These are phyloP conservation scores for Sphaerodactylus townsendi DNA, from an alignment of 2,113 vertebrate genomes.

Conservation along the genomic window DNA sequence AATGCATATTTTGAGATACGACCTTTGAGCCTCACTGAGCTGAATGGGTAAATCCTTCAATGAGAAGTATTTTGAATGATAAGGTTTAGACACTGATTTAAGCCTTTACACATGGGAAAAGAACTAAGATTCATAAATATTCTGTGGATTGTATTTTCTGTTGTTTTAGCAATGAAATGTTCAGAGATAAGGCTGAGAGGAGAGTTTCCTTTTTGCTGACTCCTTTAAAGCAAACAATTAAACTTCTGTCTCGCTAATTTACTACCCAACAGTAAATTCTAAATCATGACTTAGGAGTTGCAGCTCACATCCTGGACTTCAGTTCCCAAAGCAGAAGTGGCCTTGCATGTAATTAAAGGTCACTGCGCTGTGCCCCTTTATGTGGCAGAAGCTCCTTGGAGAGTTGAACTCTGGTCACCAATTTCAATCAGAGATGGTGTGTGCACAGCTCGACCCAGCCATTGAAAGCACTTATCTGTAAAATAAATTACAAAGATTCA, in stretches of 20 bases:
- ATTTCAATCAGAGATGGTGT: constrained; percentile 5
- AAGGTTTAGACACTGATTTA: not conserved
- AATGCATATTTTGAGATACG: constrained; percentile 11
- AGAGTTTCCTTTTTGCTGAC: constrained; percentile 23
- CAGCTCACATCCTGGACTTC: constrained; percentile 11
- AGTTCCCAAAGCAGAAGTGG: constrained; percentile 45
- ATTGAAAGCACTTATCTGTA: constrained; percentile 42
- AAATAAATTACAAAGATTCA: constrained; percentile 38
- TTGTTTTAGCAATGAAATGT: constrained; percentile 8
- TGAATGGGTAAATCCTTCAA: constrained; percentile 23
- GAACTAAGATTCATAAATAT: not conserved
- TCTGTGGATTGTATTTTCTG: not conserved
- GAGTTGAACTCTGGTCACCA: constrained; percentile 31
- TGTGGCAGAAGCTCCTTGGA: constrained; percentile 31
- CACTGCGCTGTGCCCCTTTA: constrained; percentile 30
- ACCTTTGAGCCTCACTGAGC: not conserved
- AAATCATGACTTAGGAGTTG: constrained; percentile 29
- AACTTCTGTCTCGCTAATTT: constrained; percentile 43
- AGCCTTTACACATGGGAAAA: not conserved
- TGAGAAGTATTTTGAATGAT: not conserved
- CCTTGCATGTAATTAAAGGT: constrained; percentile 42
- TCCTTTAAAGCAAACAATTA: constrained; percentile 39
- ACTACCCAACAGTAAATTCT: constrained; percentile 7
- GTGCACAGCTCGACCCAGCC: constrained; percentile 31
- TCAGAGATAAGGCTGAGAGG: constrained; percentile 13